A percentile compares a stretch with the other conserved stretches of the same genome.
These are phyloP conservation scores for Dorcus hopei DNA, from an alignment of 2,888 invertebrate genomes.

Conservation along the genomic window DNA sequence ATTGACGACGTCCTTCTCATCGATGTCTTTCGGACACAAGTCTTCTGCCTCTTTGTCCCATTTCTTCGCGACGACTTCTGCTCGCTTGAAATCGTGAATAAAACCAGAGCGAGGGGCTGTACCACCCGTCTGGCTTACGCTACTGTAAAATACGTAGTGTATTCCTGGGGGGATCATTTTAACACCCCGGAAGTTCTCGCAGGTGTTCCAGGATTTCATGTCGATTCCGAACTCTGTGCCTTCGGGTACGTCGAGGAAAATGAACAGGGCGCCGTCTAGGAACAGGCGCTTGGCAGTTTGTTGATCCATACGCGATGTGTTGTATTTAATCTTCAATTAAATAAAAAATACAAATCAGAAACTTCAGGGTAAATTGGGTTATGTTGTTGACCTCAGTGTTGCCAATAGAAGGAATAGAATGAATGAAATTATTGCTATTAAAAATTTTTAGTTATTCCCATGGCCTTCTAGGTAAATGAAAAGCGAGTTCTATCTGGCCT, in stretches of 20 bases:
- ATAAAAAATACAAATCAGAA: not conserved
- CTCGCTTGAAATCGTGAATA: constrained; percentile 73
- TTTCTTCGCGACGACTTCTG: constrained; percentile 81
- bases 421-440: too few relatives aligned
- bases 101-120: constrained; percentile 69
- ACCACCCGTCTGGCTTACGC: constrained; percentile 61
- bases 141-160: constrained; percentile 89
- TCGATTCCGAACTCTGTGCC: constrained; percentile 98
- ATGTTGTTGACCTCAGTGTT: too few relatives aligned
- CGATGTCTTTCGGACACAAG: constrained; percentile 61
- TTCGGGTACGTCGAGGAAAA: constrained; percentile 81
- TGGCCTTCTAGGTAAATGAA: too few relatives aligned
- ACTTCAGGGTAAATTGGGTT: too few relatives aligned
- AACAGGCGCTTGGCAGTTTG: constrained; percentile 73
- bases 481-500: too few relatives aligned
- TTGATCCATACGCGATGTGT: constrained; percentile 59
- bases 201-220: constrained; percentile 84
- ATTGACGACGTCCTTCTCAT: constrained; percentile 62
- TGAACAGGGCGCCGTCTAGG: constrained; percentile 75
- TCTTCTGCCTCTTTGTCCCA: constrained; percentile 83
- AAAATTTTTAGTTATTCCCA: too few relatives aligned
- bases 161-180: constrained; percentile 99
- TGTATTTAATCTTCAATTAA: not conserved
- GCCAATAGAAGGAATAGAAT: too few relatives aligned
- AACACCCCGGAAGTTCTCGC: constrained; percentile 87